Conservation (phyloP, 2,113 vertebrate species). For the Semnopithecus entellus region DNA sequence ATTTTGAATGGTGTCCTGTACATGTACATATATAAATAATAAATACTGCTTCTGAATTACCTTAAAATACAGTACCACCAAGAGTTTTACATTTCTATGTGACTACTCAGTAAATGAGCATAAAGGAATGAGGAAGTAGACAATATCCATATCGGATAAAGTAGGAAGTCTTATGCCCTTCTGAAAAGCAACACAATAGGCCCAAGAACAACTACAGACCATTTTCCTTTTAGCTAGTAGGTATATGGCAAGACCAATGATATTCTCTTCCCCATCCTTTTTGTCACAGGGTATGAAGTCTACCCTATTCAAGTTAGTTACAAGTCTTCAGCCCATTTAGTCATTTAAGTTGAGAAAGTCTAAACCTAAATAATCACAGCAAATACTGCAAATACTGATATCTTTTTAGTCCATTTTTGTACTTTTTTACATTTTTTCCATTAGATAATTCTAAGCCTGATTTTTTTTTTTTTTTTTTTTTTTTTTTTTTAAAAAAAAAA, state of each 20-base stretch:
- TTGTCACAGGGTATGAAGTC: too few relatives aligned
- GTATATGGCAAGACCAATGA: fast-evolving
- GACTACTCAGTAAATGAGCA: background rate
- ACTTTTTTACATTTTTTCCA: background rate
- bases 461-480: background rate
- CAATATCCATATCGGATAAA: too few relatives aligned
- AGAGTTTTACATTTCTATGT: background rate
- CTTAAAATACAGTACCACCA: background rate
- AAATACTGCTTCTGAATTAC: background rate
- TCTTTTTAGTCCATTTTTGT: background rate
- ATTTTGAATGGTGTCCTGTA: background rate
- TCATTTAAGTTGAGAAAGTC: background rate
- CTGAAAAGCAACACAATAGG: background rate
- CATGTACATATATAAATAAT: background rate
- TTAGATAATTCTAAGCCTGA: background rate
- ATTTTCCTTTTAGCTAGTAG: background rate
- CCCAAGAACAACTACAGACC: background rate
- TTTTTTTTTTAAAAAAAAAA: background rate
- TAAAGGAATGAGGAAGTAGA: background rate
- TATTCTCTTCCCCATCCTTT: fast-evolving
- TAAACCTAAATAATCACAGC: background rate
- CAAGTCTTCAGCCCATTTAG: background rate
- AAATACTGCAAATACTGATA: background rate
- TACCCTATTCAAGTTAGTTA: fast-evolving
- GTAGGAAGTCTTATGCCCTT: background rate